phyloP scores from a whole-genome alignment of 2,797 vertebrate species.

The Zenarchopterus dispar region DNA sequence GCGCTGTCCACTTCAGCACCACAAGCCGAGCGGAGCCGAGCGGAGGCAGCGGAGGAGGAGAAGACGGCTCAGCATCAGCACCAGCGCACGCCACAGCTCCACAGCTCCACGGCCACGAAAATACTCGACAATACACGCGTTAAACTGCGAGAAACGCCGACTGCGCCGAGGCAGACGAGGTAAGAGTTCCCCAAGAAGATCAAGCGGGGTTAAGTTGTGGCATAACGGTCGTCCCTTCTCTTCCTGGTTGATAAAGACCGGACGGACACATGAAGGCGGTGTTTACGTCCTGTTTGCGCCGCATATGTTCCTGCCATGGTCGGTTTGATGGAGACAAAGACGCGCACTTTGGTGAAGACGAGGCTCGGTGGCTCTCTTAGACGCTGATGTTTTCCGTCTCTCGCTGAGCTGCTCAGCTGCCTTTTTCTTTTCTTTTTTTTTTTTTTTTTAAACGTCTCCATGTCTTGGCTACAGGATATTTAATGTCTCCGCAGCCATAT shows the following conservation, averaged over 20 bases:
- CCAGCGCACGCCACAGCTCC: constrained; percentile 38
- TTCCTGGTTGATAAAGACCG: constrained; percentile 45
- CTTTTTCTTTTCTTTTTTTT: constrained; percentile 4
- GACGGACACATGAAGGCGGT: constrained; percentile 25
- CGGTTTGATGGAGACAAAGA: background rate
- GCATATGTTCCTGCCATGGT: background rate
- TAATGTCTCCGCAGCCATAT: constrained; percentile 16
- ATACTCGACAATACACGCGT: background rate
- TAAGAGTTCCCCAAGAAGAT: constrained; percentile 60
- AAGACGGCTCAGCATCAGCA: constrained; percentile 58
- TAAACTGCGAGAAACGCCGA: constrained; percentile 12
- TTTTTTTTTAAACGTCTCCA: constrained; percentile 4
- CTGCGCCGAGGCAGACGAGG: constrained; percentile 42
- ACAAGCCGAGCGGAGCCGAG: constrained; percentile 68
- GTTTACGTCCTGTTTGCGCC: constrained; percentile 29
- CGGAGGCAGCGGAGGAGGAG: constrained; percentile 39
- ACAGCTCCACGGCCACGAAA: constrained; percentile 4
- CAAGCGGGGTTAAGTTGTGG: constrained; percentile 53
- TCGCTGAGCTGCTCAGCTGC: constrained; percentile 56
- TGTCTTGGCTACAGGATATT: constrained; percentile 36
- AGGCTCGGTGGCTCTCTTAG: constrained; percentile 56
- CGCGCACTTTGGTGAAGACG: background rate
- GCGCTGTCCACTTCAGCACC: constrained; percentile 88
- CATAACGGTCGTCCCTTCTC: constrained; percentile 29
- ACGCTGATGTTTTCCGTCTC: constrained; percentile 71